Base-by-base conservation (phyloP, 2,888 invertebrate species). In the Aphodius sticticus region DNA sequence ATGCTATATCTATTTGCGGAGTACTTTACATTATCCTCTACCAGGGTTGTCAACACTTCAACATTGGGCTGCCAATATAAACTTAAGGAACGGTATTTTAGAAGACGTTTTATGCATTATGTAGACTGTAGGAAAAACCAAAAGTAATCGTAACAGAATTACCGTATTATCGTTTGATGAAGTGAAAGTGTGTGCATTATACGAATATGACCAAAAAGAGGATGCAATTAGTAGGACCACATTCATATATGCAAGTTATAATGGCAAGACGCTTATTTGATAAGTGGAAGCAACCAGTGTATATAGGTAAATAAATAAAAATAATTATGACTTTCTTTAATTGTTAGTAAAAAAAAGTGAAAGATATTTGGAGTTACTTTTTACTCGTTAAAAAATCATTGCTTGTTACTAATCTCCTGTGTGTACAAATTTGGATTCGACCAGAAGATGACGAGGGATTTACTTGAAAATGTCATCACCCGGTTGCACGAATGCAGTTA, bases 201-300 rank as follows among this genome's bases (percentile, higher is more conserved):
- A 81, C 53, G 84, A 85, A 78, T 84, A 84, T 76, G 79, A 84
- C 69, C 72, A 79, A 79, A 77, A 78, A 53, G 70, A 79, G 26
- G 85, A 86, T 80, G 81, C 84, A 83, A 78, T 86, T 16, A n/a
- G 35, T 84, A 69, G 84, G 85, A 53, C 84, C 84, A 36, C 80
- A 85, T 78, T 79, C 78, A 16, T 78, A 86, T 74, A 84, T 85
- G 83, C 86, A 84, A 81, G 84, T 83, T 7, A 78, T 84, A 7
- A 83, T 86, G 81, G 83, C 82, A 36, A 77, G 84, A 70, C 85
- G 85, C 14, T 74, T 85, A 7, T 82, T 82, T 77, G 81, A 71
- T 7, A 81, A 83, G 15, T 85, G 85, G 83, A 84, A 85, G 74
- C 85, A 86, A 77, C 84, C 83, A 16, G 78, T 85, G 35, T 85